Base-by-base conservation (phyloP, 1,140 invertebrate species). In the Listronotus bonariensis region DNA sequence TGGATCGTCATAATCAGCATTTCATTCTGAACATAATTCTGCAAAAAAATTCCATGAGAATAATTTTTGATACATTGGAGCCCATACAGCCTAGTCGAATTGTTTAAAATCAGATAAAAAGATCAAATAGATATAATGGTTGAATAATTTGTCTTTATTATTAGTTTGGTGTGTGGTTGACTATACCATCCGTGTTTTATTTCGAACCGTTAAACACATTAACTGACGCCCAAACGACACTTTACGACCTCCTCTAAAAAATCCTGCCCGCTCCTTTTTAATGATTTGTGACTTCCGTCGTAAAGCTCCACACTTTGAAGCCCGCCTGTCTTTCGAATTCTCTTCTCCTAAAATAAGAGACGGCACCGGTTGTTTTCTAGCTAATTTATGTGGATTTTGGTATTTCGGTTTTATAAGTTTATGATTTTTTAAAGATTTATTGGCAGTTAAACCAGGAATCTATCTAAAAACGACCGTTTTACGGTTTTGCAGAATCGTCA, bases 351-450 rank as follows among this genome's bases (percentile, higher is more conserved):
- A 26, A 26, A 26, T 26, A 59, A 32, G 43, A 59, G 55, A 57
- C 42, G 40, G 41, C 45, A 26, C 12, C 57, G 45, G 57, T 59
- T 45, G 34, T 49, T 46, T 46, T 6, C 26, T 36, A 1, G 11
- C 38, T 15, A 55, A 63, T 48, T 54, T 63, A 62, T 53, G 51
- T 53, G 17, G 49, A 53, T 53, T 62, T 53, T 6, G 59, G 36
- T 11, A 36, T 58, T 46, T 48, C 31, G 14, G 15, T 14, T 34
- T 58, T 46, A 48, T 51, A 46, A 40, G 17, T 60, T 49, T 60
- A 60, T 60, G 57, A 60, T 60, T 40, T 51, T 54, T 14, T 12
- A 8, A 31, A 34, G 55, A 58, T 58, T 58, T 58, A 58, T 58
- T 42, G 55, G 40, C 55, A 18, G 55, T 58, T 58, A 58, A 48